These are phyloP conservation scores for Hyperoplus lanceolatus DNA, from an alignment of 2,797 vertebrate genomes.

Conservation along the genomic window DNA sequence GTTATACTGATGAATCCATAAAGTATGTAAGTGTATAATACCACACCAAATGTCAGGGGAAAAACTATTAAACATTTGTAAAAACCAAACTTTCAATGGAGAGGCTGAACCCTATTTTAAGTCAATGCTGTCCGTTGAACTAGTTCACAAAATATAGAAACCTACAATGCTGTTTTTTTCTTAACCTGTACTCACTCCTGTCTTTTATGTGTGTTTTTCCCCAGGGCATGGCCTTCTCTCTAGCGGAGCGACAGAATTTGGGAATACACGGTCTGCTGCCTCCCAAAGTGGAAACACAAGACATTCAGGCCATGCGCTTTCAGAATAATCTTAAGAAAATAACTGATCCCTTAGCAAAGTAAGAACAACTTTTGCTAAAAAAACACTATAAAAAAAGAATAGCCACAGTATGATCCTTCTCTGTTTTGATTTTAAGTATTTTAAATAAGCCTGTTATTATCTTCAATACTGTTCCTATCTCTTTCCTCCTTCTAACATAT, in stretches of 20 bases:
- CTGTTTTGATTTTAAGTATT: neutral
- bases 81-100: neutral
- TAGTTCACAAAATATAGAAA: neutral
- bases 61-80: neutral
- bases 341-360: constrained; percentile 94
- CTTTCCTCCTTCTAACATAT: constrained; percentile 18
- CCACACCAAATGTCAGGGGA: neutral
- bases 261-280: constrained; percentile 96
- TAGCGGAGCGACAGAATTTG: constrained; percentile 93
- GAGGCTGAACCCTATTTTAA: neutral
- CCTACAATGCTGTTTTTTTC: neutral
- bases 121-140: neutral
- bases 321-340: constrained; percentile 94
- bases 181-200: neutral
- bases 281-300: constrained; percentile 96
- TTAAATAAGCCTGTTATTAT: neutral
- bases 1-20: neutral
- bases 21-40: neutral
- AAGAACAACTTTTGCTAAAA: constrained; percentile 54
- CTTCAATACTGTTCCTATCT: neutral
- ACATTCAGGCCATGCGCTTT: constrained; percentile 95
- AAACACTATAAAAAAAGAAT: neutral
- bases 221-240: constrained; percentile 96
- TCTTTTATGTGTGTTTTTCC: constrained; percentile 19
- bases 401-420: neutral